A percentile compares a stretch with the other conserved stretches of the same genome.
phyloP scores from a whole-genome alignment of 1,140 invertebrate species.

The Mercenaria mercenaria region DNA sequence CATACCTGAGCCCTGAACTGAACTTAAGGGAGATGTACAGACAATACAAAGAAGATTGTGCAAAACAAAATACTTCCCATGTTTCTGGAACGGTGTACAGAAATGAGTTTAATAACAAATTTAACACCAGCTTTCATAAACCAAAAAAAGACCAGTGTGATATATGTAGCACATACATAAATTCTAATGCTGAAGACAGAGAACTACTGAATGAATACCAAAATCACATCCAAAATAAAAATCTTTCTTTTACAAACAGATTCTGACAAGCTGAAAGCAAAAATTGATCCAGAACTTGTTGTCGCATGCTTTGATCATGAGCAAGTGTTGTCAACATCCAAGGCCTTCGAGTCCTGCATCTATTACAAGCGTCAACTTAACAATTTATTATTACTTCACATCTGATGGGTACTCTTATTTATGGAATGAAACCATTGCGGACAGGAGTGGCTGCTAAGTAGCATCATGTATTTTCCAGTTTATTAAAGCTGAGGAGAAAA shows the following conservation, averaged over 20 bases:
- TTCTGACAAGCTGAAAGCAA: constrained; percentile 18
- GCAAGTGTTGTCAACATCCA: too few species aligned
- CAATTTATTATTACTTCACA: constrained; percentile 1
- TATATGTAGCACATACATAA: background rate
- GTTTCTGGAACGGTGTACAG: constrained; percentile 15
- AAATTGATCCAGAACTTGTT: background rate
- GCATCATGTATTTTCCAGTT: background rate
- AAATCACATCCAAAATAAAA: constrained; percentile 18
- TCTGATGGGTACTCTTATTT: constrained; percentile 9
- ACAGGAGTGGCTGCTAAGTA: background rate
- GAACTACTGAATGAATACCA: background rate
- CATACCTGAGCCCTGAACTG: background rate
- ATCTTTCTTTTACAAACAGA: background rate
- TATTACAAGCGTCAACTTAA: constrained; percentile 23
- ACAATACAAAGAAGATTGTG: too few species aligned
- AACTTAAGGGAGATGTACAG: constrained; percentile 21
- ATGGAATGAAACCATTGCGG: constrained; percentile 21
- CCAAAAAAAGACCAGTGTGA: constrained; percentile 44
- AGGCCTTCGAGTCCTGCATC: background rate
- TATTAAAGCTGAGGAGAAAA: background rate
- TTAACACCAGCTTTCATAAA: background rate
- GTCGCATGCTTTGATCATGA: constrained; percentile 31
- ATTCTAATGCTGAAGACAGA: background rate
- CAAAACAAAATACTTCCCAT: background rate
- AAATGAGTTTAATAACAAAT: background rate